Conservation (phyloP, 2,113 vertebrate genomes). For the Abramis brama region DNA sequence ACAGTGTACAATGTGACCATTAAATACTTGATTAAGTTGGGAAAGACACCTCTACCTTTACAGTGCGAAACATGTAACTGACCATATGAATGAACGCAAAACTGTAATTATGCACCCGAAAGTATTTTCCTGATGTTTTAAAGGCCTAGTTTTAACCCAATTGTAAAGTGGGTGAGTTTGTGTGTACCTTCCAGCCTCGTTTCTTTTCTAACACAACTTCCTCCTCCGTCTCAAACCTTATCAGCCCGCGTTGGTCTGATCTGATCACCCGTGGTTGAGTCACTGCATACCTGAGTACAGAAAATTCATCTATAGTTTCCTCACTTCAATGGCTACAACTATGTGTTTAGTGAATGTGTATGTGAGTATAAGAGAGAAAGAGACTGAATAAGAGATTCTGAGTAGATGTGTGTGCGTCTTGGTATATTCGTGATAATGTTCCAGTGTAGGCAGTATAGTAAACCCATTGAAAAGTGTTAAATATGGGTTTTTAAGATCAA, state of each 20-base stretch:
- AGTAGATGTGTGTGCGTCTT: constrained; percentile 40
- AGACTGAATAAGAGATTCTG: background rate
- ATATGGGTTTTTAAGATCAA: constrained; percentile 42
- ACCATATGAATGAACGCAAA: constrained; percentile 21
- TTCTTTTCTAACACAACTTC: constrained; percentile 26
- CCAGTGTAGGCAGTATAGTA: constrained; percentile 55
- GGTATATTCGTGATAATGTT: constrained; percentile 50
- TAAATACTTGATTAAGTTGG: constrained; percentile 51
- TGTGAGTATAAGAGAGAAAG: background rate
- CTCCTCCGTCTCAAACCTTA: constrained; percentile 34
- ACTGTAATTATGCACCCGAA: constrained; percentile 3
- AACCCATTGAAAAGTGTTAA: constrained; percentile 42
- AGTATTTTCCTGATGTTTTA: constrained; percentile 13
- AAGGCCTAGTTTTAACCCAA: background rate
- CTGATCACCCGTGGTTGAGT: constrained; percentile 44
- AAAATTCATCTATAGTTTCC: constrained; percentile 49
- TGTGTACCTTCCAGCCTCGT: constrained; percentile 32
- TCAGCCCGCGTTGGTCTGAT: constrained; percentile 41
- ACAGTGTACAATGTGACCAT: constrained; percentile 57
- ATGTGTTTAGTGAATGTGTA: constrained; percentile 27
- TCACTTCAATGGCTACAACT: constrained; percentile 28
- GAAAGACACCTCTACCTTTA: constrained; percentile 50
- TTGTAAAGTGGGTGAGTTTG: constrained; percentile 34
- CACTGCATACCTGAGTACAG: constrained; percentile 59
- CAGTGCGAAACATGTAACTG: constrained; percentile 48